Conservation (phyloP, 2,797 vertebrate species). For the Cryptoprocta ferox region DNA sequence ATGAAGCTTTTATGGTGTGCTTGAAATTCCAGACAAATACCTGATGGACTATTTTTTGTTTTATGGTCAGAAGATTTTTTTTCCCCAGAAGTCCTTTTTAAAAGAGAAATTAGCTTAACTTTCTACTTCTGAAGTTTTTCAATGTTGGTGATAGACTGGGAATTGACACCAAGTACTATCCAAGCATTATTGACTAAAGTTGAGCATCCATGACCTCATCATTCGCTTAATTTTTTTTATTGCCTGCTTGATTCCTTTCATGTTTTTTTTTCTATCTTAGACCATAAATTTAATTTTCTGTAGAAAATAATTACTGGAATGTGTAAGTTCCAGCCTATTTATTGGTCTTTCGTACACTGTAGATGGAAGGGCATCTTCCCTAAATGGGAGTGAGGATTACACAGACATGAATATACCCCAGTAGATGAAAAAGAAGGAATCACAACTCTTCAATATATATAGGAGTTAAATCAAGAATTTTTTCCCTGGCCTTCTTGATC, state of each 20-base stretch:
- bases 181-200: background rate
- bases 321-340: background rate
- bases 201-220: background rate
- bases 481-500: background rate
- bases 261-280: background rate
- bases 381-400: background rate
- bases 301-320: background rate
- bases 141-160: background rate
- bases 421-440: background rate
- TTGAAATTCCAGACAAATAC: conserved; percentile 40
- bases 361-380: background rate
- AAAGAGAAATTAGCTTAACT: background rate
- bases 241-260: background rate
- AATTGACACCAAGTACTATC: background rate
- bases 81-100: background rate
- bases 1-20: background rate
- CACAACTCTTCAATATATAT: background rate
- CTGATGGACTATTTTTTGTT: background rate
- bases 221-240: background rate
- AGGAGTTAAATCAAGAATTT: background rate
- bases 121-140: background rate
- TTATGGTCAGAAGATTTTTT: background rate
- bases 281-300: background rate
- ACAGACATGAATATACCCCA: background rate
- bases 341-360: background rate